A percentile compares a stretch with the other conserved stretches of the same genome.
Conservation (phyloP, 2,888 invertebrate species). For the Tigriopus californicus region DNA sequence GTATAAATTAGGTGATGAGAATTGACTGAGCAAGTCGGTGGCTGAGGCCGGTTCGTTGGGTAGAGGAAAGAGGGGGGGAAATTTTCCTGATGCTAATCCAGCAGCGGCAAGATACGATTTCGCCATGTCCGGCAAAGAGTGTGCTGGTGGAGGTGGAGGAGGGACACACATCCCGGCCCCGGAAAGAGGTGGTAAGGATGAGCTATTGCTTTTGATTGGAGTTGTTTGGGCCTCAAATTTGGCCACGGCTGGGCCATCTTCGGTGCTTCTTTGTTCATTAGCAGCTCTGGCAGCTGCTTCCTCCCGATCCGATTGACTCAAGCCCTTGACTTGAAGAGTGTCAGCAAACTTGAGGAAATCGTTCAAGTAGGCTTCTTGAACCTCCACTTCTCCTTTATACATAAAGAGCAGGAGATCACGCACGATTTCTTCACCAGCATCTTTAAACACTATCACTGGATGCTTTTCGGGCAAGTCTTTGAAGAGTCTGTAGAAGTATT, state of each 20-base stretch:
- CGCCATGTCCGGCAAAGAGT: neutral
- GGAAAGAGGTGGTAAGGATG: neutral
- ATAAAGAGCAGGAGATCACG: conserved; percentile 13
- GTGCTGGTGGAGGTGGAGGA: neutral
- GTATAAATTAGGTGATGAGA: conserved; percentile 12
- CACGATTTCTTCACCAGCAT: conserved; percentile 14
- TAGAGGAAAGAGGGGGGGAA: conserved; percentile 8
- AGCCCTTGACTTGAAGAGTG: conserved; percentile 16
- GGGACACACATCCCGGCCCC: neutral
- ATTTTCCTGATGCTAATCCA: neutral
- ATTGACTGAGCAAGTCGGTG: neutral
- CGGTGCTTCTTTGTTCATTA: neutral
- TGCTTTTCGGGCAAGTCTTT: conserved; percentile 16
- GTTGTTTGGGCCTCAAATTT: neutral
- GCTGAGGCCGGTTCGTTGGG: conserved; percentile 1
- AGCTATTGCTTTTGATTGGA: neutral
- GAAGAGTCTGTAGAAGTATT: conserved; percentile 16
- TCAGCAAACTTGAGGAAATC: conserved; percentile 16
- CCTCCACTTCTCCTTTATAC: conserved; percentile 15
- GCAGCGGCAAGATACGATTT: conserved; percentile 8
- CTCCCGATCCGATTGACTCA: conserved; percentile 13
- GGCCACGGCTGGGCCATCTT: neutral
- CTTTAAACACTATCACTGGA: conserved; percentile 16
- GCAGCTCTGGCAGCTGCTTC: neutral
- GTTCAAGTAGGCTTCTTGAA: conserved; percentile 9